phyloP scores from a whole-genome alignment of 2,113 vertebrate genomes.

The Corythornis vintsioides region DNA sequence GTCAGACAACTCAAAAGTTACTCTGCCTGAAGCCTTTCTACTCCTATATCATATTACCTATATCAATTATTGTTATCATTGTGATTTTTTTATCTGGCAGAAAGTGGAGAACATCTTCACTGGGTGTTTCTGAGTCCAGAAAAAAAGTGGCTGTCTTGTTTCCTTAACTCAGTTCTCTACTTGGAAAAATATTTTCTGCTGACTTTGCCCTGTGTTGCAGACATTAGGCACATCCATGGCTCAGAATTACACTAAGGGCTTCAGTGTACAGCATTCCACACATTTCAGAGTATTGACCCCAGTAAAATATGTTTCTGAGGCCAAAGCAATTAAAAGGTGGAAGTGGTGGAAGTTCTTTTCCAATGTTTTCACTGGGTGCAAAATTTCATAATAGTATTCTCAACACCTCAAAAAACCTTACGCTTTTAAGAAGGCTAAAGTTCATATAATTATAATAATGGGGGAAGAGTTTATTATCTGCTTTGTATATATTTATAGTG shows the following conservation, averaged over 20 bases:
- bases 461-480: not conserved
- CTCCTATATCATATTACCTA: not conserved
- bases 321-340: not conserved
- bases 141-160: not conserved
- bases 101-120: not conserved
- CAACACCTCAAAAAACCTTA: not conserved
- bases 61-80: too few relatives aligned
- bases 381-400: not conserved
- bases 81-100: not conserved
- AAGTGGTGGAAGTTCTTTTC: not conserved
- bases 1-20: not conserved
- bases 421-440: not conserved
- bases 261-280: not conserved
- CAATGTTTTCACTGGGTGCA: not conserved
- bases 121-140: not conserved
- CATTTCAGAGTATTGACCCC: not conserved
- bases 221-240: not conserved
- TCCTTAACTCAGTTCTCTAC: not conserved
- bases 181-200: not conserved
- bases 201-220: not conserved
- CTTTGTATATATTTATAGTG: conserved; percentile 14
- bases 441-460: not conserved
- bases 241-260: not conserved
- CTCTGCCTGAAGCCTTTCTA: not conserved
- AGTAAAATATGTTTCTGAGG: not conserved